Evolutionary conservation across 2,797 vertebrate species (phyloP).

Genomic region (Tauraco hartlaubi): DNA sequence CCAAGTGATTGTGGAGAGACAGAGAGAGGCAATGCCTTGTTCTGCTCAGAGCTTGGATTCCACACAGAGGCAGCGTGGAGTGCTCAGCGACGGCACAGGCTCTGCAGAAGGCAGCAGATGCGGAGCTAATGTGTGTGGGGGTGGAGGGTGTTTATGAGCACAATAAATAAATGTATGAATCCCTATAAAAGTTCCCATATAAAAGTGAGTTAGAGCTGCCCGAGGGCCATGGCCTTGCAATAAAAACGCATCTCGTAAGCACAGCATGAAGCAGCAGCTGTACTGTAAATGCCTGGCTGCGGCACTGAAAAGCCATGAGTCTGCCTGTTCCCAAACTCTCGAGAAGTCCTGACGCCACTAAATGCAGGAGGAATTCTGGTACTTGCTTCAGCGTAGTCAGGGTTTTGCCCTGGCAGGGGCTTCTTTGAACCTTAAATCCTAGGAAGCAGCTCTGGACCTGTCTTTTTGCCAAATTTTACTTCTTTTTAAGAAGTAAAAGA

Average conservation of each 20-base stretch:
- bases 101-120: constrained; percentile 63
- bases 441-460: not conserved
- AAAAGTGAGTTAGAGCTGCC: constrained; percentile 59
- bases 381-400: not conserved
- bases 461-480: not conserved
- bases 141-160: constrained; percentile 65
- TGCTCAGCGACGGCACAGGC: not conserved
- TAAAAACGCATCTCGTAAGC: constrained; percentile 28
- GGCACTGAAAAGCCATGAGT: not conserved
- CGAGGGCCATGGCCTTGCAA: not conserved
- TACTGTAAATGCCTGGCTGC: not conserved
- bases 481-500: not conserved
- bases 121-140: constrained; percentile 7
- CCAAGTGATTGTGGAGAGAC: not conserved
- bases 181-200: constrained; percentile 55
- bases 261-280: constrained; percentile 29
- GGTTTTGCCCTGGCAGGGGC: not conserved
- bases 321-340: not conserved
- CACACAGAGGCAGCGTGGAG: constrained; percentile 31
- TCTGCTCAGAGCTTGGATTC: constrained; percentile 56
- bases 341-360: not conserved
- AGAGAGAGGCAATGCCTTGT: not conserved
- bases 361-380: not conserved
- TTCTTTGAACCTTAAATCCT: not conserved
- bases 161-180: constrained; percentile 71